Evolutionary conservation across 2,113 vertebrate species (phyloP).

Genomic region (Clarias gariepinus): DNA sequence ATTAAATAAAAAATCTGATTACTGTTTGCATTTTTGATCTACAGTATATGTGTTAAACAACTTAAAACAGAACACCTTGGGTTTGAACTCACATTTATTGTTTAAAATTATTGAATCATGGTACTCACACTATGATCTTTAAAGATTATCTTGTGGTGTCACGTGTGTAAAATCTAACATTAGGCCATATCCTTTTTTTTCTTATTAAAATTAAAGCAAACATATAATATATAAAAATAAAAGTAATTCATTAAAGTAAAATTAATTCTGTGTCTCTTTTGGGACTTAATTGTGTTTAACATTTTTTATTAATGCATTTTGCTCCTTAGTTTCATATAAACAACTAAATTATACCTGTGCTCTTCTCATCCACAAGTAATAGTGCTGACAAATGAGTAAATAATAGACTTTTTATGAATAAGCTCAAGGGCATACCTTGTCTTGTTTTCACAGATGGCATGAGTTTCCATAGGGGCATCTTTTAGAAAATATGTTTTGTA

Average conservation of each 20-base stretch:
- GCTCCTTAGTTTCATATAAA: too few species aligned
- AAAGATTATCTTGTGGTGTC: background rate
- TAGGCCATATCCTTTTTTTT: background rate
- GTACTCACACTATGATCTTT: background rate
- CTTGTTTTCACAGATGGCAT: background rate
- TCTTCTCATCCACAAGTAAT: background rate
- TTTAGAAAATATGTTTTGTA: background rate
- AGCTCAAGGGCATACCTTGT: background rate
- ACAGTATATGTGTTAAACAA: too few species aligned
- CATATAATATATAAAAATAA: too few species aligned
- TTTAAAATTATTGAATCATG: background rate
- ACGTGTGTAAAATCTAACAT: background rate
- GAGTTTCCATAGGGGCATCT: conserved; percentile 10
- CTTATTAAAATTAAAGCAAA: background rate
- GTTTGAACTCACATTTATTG: background rate
- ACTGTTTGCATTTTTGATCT: background rate
- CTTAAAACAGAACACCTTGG: background rate
- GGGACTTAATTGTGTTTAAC: background rate
- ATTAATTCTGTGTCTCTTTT: background rate
- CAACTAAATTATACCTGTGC: background rate
- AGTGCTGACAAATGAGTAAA: background rate
- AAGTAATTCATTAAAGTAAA: background rate
- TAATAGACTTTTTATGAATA: conserved; percentile 19
- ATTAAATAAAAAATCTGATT: background rate
- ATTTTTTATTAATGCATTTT: background rate